Evolutionary conservation across 2,797 vertebrate genomes (phyloP).

Genomic region (Anabas testudineus): DNA sequence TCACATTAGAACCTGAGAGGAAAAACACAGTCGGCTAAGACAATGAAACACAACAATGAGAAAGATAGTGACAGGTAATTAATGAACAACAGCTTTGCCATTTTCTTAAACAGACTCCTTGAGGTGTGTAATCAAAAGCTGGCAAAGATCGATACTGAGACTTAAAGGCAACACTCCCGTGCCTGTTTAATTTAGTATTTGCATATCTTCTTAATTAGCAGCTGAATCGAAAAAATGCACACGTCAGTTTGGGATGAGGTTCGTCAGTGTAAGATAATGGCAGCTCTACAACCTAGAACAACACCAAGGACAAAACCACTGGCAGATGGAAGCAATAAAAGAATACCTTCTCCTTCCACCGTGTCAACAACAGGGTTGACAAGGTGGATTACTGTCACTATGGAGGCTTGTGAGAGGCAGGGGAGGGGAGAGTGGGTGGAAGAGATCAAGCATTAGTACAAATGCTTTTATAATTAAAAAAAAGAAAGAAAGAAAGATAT

Average conservation of each 20-base stretch:
- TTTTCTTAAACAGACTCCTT: conserved; percentile 72
- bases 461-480: conserved; percentile 53
- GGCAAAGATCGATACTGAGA: conserved; percentile 10
- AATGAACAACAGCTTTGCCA: conserved; percentile 61
- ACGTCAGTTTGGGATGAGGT: background rate
- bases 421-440: conserved; percentile 83
- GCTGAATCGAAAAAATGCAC: background rate
- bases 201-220: conserved; percentile 36
- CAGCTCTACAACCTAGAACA: conserved; percentile 56
- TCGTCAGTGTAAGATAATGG: conserved; percentile 77
- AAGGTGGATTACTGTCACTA: conserved; percentile 98
- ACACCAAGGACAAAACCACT: conserved; percentile 65
- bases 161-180: background rate
- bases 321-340: conserved; percentile 76
- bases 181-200: conserved; percentile 24
- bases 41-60: conserved; percentile 39
- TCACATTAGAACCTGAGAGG: conserved; percentile 80
- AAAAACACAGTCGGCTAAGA: conserved; percentile 56
- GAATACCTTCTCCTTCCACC: conserved; percentile 95
- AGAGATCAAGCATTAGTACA: conserved; percentile 85
- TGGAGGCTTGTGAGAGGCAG: conserved; percentile 93
- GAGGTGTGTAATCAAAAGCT: conserved; percentile 25
- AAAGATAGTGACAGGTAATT: conserved; percentile 6
- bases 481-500: conserved; percentile 32
- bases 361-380: conserved; percentile 94